Base-by-base conservation (phyloP, 2,797 vertebrate species). In the Neosilurus hyrtlii region DNA sequence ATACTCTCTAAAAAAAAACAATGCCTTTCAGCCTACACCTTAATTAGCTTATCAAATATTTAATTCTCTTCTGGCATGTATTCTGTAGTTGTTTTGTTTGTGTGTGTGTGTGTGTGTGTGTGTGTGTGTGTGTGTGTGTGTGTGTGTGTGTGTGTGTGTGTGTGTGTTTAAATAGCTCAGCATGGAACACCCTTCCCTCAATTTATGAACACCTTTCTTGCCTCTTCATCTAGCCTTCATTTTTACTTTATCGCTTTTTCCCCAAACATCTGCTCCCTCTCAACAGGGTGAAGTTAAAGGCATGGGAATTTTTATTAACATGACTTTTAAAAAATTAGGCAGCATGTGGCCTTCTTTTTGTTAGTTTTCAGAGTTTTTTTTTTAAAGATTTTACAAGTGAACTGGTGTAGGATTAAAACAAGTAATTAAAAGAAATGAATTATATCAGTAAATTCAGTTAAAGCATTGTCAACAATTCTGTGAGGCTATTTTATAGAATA, bases 131-230 rank as follows among this genome's bases (percentile, higher is more conserved):
- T 56, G 54, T 56, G 54, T 56, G 54, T 56, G 54, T 56, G 54
- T 59, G 56, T 59, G 4, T 59, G 57, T 59, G 18, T 37, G 20
- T n/a, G 73, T 37, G 16, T 57, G 52, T 57, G 73, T 66, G 81
- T 59, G 26, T 81, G 76, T 83, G 79, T 82, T 85, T 30, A 79
- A 85, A 78, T 67, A 74, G 43, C 61, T 85, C 57, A 26, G 63
- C 56, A 63, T 81, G 82, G 67, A 76, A 84, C 82, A 89, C 81
- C 85, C 80, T 89, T 83, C 82, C 90, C 87, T 83, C 87, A 83
- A 90, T 91, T 84, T 84, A 88, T 85, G 84, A 82, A 75, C 86
- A 89, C 83, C 86, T 89, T 90, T 85, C 82, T 88, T 84, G 86
- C 83, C 86, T 81, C 78, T 79, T 43, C 18, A 37, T 56, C 79